Conservation (phyloP, 2,888 invertebrate species). For the Julus scandinavius region DNA sequence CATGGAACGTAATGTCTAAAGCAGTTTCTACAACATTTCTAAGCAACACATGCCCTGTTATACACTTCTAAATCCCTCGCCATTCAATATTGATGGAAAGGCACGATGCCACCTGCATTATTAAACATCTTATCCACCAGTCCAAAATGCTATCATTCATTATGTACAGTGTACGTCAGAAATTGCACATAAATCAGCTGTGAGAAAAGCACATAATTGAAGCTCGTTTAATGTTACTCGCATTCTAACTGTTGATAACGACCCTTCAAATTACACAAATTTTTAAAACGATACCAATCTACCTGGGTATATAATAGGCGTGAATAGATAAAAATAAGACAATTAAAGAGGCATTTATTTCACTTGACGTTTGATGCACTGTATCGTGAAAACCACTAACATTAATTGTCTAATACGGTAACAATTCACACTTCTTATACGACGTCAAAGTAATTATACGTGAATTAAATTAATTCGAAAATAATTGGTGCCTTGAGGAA, state of each 20-base stretch:
- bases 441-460: not conserved
- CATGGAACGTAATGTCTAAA: too few species aligned
- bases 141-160: not conserved
- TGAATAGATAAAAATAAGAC: not conserved
- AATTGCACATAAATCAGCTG: not conserved
- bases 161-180: not conserved
- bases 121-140: too few species aligned
- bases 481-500: slow-evolving; percentile 14
- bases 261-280: not conserved
- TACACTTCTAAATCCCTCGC: too few species aligned
- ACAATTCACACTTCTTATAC: not conserved
- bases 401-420: not conserved
- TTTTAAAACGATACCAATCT: not conserved
- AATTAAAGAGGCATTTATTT: not conserved
- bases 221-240: not conserved
- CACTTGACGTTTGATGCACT: not conserved
- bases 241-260: not conserved
- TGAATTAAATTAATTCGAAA: slow-evolving; percentile 7
- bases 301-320: not conserved
- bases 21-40: too few species aligned
- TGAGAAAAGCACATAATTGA: not conserved
- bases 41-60: too few species aligned
- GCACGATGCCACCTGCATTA: too few species aligned
- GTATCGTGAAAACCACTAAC: not conserved
- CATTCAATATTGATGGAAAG: too few species aligned